Evolutionary conservation across 2,113 vertebrate genomes (phyloP).

Genomic region (Etheostoma spectabile): DNA sequence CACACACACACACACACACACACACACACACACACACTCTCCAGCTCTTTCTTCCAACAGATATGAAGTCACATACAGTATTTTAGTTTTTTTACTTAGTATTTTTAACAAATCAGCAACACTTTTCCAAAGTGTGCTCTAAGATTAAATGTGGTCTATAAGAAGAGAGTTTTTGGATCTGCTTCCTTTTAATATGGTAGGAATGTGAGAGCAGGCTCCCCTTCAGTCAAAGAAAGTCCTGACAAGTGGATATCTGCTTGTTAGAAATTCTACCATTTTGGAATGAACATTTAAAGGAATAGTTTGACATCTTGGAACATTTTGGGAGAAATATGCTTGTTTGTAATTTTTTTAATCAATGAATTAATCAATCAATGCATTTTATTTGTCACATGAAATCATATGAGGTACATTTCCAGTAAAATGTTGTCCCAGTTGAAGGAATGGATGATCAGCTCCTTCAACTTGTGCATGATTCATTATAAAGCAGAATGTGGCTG

Average conservation of each 20-base stretch:
- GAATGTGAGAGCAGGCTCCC: background rate
- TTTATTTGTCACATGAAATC: too few species aligned
- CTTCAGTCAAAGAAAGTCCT: background rate
- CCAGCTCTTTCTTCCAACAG: conserved; percentile 34
- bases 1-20: conserved; percentile 36
- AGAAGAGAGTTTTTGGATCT: background rate
- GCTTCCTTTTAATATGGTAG: background rate
- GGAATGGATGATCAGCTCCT: too few species aligned
- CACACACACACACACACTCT: conserved; percentile 42
- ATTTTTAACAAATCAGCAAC: background rate
- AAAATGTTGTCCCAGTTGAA: too few species aligned
- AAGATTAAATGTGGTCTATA: conserved; percentile 7
- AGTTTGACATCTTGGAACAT: background rate
- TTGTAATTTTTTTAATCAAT: too few species aligned
- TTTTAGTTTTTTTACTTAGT: conserved; percentile 2
- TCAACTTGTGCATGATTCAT: too few species aligned
- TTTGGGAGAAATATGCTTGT: background rate
- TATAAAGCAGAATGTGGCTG: too few species aligned
- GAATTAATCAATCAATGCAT: too few species aligned
- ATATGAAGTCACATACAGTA: conserved; percentile 19
- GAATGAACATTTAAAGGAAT: background rate
- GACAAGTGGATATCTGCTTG: background rate
- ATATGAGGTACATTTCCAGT: too few species aligned
- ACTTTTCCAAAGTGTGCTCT: background rate
- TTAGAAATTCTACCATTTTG: conserved; percentile 1